Percentiles rank a stretch among this genome's conserved stretches.
Conservation (phyloP, 2,888 invertebrate genomes). For the Hemaris fuciformis region DNA sequence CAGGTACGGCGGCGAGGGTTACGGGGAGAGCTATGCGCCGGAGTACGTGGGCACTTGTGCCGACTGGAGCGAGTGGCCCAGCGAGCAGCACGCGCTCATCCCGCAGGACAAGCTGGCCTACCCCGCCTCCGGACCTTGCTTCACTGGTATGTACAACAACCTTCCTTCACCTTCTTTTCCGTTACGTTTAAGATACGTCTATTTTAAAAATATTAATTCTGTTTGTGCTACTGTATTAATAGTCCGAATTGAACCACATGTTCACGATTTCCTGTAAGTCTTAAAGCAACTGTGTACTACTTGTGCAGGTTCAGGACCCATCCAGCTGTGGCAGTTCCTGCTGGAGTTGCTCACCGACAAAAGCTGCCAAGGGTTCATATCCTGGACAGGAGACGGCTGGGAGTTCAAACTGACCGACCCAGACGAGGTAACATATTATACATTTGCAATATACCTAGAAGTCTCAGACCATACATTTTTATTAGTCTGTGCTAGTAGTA, state of each 20-base stretch:
- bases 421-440: constrained; percentile 91
- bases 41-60: constrained; percentile 74
- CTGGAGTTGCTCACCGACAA: constrained; percentile 97
- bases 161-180: neutral
- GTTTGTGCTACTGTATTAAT: too few species aligned
- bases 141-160: constrained; percentile 75
- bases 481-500: too few species aligned
- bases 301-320: constrained; percentile 93
- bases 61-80: constrained; percentile 75
- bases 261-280: constrained; percentile 50
- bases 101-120: constrained; percentile 77
- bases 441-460: too few species aligned
- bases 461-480: too few species aligned
- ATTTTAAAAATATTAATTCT: too few species aligned
- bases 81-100: constrained; percentile 73
- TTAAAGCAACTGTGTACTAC: constrained; percentile 75
- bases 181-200: too few species aligned
- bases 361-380: constrained; percentile 97
- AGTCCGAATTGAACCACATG: too few species aligned
- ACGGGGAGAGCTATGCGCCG: constrained; percentile 70
- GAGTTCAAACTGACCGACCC: constrained; percentile 99
- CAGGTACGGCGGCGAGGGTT: constrained; percentile 71
- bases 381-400: constrained; percentile 99
- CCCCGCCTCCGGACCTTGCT: constrained; percentile 82
- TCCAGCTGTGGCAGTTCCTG: constrained; percentile 98